Base-by-base conservation (phyloP, 1,140 invertebrate species). In the Aethina tumida region DNA sequence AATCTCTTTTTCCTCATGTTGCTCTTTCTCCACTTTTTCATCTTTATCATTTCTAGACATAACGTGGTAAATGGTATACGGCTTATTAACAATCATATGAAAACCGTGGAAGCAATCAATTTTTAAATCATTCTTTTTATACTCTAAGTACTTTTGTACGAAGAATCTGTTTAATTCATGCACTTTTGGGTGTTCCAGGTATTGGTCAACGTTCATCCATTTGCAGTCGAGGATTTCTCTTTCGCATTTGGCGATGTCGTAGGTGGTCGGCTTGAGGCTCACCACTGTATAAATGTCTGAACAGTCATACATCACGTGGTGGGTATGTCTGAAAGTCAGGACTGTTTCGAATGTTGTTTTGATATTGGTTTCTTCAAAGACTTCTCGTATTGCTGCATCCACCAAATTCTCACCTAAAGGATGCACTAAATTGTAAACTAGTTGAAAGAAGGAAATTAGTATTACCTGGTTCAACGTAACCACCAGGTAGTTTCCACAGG, bases 401-500 rank as follows among this genome's bases (percentile, higher is more conserved):
- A 73, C 63, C 22, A 93, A 67, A 56, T 88, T 75, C 72, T 94
- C 89, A 43, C 79, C 84, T 87, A 47, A 32, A 63, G 43, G 30
- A 25, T 5, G 15, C 2, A 6, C n/a, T 26, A 26, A 10, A 3
- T 5, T 26, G 5, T 2, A 13, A 26, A 10, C 5, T 4, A n/a
- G 2, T 13, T 3, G 24, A 10, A 26, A 13, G 24, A 4, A 5
- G 2, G 4, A 5, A 10, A 2, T 5, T 13, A 10, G 8, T 29
- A 17, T 13, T 65, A 86, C 84, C 78, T 64, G 74, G 79, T 59
- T 94, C 85, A 16, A 91, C 81, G 66, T 87, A 86, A 35, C 90
- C 91, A 39, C 91, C 90, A 15, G 91, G 91, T 10, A 95, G 66
- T 65, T 96, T 96, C 89, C 89, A 95, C 67, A 53, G 62, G 26